Conservation (phyloP, 2,888 invertebrate species). For the Shargacucullia verbasci region DNA sequence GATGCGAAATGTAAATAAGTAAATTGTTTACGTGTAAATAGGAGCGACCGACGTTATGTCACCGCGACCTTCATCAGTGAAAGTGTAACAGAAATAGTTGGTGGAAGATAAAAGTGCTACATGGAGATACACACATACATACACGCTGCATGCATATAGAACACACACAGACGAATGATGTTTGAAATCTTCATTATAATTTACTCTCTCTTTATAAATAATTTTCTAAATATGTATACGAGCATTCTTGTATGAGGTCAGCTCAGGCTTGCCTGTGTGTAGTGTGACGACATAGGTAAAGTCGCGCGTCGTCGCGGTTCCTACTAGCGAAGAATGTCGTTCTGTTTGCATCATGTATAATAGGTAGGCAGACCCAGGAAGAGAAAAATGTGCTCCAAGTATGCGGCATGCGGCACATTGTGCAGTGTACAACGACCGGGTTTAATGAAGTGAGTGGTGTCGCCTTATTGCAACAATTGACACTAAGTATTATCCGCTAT, state of each 20-base stretch:
- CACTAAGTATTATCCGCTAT: conserved; percentile 9
- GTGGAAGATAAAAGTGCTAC: conserved; percentile 3
- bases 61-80: conserved; percentile 41
- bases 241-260: not conserved
- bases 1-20: conserved; percentile 1
- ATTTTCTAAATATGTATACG: conserved; percentile 5
- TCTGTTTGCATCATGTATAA: not conserved
- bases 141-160: not conserved
- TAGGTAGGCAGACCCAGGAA: not conserved
- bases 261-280: no score
- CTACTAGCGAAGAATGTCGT: not conserved
- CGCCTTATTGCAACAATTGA: conserved; percentile 9
- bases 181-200: conserved; percentile 2
- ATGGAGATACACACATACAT: not conserved
- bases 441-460: not conserved
- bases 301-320: no score
- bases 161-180: conserved; percentile 1
- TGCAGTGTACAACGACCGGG: not conserved
- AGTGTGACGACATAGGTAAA: no score
- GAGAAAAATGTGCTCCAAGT: not conserved
- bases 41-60: conserved; percentile 1
- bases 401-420: not conserved
- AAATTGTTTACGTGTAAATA: conserved; percentile 10
- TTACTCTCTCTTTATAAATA: conserved; percentile 15
- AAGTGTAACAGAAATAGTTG: conserved; percentile 42